Conservation (phyloP, 2,113 vertebrate genomes). For the Pardalotus punctatus region DNA sequence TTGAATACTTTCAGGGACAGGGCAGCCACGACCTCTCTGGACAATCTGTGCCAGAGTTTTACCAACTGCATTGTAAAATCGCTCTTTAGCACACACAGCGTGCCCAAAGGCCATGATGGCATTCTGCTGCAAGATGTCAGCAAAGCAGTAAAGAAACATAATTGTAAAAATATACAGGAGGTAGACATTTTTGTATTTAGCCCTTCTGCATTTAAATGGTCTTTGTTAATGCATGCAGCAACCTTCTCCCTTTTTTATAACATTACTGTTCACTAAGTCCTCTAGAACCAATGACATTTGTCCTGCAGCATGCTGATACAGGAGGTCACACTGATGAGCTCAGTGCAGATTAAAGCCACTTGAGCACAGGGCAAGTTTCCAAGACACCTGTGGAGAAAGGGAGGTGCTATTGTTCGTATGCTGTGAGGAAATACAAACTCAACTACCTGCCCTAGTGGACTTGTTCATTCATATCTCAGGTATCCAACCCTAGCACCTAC, state of each 20-base stretch:
- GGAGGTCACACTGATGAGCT: neutral
- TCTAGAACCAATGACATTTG: neutral
- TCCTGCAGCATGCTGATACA: rapidly evolving
- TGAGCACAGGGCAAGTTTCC: neutral
- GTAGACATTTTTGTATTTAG: neutral
- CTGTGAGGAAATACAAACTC: neutral
- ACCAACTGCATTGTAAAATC: rapidly evolving
- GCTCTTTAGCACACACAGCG: neutral
- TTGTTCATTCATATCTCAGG: neutral
- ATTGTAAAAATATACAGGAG: neutral
- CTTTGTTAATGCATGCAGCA: neutral
- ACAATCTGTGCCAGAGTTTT: neutral
- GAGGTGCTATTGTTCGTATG: neutral
- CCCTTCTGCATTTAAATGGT: neutral
- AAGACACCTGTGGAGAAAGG: neutral
- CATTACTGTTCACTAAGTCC: neutral
- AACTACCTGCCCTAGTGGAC: neutral
- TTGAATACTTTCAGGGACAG: neutral
- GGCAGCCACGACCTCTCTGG: neutral
- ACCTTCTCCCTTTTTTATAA: neutral
- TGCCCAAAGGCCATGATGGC: neutral
- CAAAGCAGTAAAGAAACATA: neutral
- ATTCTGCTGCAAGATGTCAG: neutral
- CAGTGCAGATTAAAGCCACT: neutral
- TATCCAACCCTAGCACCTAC: neutral